Base-by-base conservation (phyloP, 2,797 vertebrate species). In the Schizothorax lantsangensis region DNA sequence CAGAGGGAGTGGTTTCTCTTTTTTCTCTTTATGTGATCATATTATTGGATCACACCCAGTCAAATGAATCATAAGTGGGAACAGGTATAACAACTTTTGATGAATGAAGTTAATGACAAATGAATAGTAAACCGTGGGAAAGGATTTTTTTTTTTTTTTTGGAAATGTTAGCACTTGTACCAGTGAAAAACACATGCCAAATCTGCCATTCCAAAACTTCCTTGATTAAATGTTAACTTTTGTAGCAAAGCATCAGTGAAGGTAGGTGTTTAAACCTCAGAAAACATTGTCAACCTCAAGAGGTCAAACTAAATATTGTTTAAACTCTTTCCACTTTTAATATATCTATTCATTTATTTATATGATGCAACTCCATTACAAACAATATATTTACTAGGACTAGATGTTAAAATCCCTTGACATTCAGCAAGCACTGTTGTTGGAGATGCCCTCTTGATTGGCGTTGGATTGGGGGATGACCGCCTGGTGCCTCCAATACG, bases 1-100 rank as follows among this genome's bases (percentile, higher is more conserved):
- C 36, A 71, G 23, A 43, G 68, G 81, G 66, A 12, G 81, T 30
- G 49, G 68, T 30, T 57, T 38, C 11, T 82, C 4, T 82, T 71
- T 7, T 17, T 69, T 47, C 21, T 3, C 57, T 23, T 23, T 12
- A 64, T 80, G 11, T 30, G 11, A 15, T 80, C n/a, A 30, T 66
- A 59, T 79, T 6, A 40, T 45, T 47, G 33, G 9, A 64, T 1
- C 45, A 77, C 73, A 54, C 74, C 30, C 19, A 1, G 54, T 5
- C 8, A 6, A 77, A 30, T 36, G 74, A 54, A 36, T 40, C 36
- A 71, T 71, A 15, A 17, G 14, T 30, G 26, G 59, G 62, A 26
- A 64, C 45, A 45, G 40, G 21, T 26, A n/a, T 45, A 26, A 40
- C 23, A 12, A 26, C 11, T 43, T 73, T 49, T 1, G 11, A 33